Conservation (phyloP, 2,888 invertebrate species). For the Agrotis exclamationis region DNA sequence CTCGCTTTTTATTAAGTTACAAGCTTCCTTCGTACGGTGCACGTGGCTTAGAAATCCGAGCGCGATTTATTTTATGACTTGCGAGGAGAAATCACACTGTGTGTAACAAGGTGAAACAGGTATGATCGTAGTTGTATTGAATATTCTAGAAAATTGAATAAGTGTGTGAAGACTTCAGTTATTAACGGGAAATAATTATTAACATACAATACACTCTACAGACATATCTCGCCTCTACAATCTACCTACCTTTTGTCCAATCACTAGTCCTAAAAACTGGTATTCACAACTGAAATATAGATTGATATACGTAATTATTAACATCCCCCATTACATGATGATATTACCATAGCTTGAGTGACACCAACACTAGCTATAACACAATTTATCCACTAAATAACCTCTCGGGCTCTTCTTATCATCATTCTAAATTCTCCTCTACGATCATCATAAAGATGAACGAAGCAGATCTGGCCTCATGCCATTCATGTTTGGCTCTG, state of each 20-base stretch:
- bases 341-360: not conserved
- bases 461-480: not conserved
- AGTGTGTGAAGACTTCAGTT: not conserved
- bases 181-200: not conserved
- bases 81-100: conserved; percentile 37
- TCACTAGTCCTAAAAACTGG: no score
- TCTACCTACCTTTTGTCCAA: not conserved
- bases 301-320: no score
- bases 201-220: not conserved
- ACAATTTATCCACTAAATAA: not conserved
- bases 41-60: conserved; percentile 45
- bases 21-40: conserved; percentile 11
- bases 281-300: no score
- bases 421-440: no score
- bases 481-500: not conserved
- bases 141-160: not conserved
- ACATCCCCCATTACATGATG: no score
- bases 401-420: not conserved
- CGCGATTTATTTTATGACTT: conserved; percentile 33
- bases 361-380: not conserved
- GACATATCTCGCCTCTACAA: not conserved
- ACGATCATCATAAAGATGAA: not conserved
- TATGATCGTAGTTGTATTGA: not conserved
- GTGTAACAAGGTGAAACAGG: conserved; percentile 5
- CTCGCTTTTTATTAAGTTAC: conserved; percentile 12